Conservation (phyloP, 1,140 invertebrate species). For the Idris sp. region DNA sequence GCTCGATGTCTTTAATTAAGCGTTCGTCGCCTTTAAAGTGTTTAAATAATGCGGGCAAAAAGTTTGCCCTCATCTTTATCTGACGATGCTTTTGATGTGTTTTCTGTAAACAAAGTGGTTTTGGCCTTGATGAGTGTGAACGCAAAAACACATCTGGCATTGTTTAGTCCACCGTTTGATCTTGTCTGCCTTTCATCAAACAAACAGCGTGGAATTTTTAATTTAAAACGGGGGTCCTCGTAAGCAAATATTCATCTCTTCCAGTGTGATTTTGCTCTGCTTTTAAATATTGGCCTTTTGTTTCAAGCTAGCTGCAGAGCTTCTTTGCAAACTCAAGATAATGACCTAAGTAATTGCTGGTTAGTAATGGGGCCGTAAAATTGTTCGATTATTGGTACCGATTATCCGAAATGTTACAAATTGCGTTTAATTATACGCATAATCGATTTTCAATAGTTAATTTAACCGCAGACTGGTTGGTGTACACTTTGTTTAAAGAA, state of each 20-base stretch:
- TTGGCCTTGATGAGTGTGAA: slow-evolving; percentile 31
- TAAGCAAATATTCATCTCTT: slow-evolving; percentile 28
- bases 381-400: slow-evolving; percentile 32
- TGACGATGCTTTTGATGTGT: slow-evolving; percentile 32
- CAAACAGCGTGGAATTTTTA: slow-evolving; percentile 40
- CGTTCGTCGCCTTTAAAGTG: slow-evolving; percentile 8
- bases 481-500: slow-evolving; percentile 36
- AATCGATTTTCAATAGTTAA: slow-evolving; percentile 49
- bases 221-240: slow-evolving; percentile 29
- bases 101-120: slow-evolving; percentile 35
- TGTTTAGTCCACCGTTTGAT: slow-evolving; percentile 28
- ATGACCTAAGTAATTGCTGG: slow-evolving; percentile 16
- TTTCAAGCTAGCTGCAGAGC: slow-evolving; percentile 2
- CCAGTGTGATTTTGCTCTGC: slow-evolving; percentile 6
- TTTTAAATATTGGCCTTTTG: slow-evolving; percentile 46
- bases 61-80: slow-evolving; percentile 19
- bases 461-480: too few relatives aligned
- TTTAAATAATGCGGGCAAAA: slow-evolving; percentile 42
- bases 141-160: slow-evolving; percentile 29
- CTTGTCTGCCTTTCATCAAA: slow-evolving; percentile 28
- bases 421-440: slow-evolving; percentile 36
- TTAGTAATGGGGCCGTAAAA: slow-evolving; percentile 15
- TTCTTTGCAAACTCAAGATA: slow-evolving; percentile 19
- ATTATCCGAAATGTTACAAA: slow-evolving; percentile 25
- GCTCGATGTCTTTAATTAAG: slow-evolving; percentile 27